Conservation (phyloP, 2,888 invertebrate genomes). For the Lagria hirta region DNA sequence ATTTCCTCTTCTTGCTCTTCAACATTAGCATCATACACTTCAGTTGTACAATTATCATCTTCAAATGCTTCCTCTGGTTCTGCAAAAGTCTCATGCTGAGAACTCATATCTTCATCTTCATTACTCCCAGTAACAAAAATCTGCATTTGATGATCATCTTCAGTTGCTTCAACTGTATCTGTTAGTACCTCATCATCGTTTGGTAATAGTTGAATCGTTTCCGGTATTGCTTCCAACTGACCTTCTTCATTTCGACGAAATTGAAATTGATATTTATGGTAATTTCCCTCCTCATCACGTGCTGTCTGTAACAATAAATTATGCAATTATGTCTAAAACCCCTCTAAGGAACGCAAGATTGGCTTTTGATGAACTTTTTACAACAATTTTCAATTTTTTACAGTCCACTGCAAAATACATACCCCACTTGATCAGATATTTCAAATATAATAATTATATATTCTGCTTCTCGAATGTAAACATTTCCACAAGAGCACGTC, state of each 20-base stretch:
- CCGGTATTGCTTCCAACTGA: slow-evolving; percentile 50
- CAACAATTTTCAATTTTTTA: too few relatives aligned
- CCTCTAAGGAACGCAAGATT: too few relatives aligned
- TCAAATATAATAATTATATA: too few relatives aligned
- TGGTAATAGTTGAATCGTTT: slow-evolving; percentile 47
- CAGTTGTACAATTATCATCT: slow-evolving; percentile 3
- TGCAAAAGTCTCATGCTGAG: slow-evolving; percentile 5
- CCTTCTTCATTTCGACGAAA: slow-evolving; percentile 51
- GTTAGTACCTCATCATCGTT: slow-evolving; percentile 31
- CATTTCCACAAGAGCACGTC: too few relatives aligned
- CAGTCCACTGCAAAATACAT: too few relatives aligned
- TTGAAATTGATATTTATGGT: slow-evolving; percentile 52
- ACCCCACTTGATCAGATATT: too few relatives aligned
- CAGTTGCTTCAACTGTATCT: slow-evolving; percentile 7
- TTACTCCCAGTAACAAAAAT: slow-evolving; percentile 14
- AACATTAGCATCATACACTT: slow-evolving; percentile 12
- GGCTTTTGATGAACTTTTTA: too few relatives aligned
- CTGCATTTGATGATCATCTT: slow-evolving; percentile 8
- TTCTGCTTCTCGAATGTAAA: too few relatives aligned
- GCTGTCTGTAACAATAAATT: too few relatives aligned
- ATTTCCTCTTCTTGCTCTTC: slow-evolving; percentile 22
- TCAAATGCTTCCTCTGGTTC: slow-evolving; percentile 4
- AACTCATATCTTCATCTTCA: slow-evolving; percentile 16
- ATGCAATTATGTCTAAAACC: too few relatives aligned
- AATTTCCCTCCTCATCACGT: slow-evolving; percentile 50